These are phyloP conservation scores for Nomia melanderi DNA, from an alignment of 1,140 invertebrate genomes.

Conservation along the genomic window DNA sequence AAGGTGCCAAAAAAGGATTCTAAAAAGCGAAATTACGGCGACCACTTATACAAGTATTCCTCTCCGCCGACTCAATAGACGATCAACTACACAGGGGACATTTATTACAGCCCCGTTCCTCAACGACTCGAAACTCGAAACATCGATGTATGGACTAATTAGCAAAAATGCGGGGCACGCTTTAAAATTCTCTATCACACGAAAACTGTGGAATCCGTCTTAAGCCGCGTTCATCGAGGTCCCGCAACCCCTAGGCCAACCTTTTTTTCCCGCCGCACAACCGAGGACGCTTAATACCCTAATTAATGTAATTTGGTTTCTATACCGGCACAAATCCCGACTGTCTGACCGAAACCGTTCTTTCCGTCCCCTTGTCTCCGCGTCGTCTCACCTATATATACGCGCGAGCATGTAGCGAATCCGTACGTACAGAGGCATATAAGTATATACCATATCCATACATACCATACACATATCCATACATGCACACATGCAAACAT, in stretches of 20 bases:
- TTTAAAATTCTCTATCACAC: slow-evolving; percentile 60
- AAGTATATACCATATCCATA: too few relatives aligned
- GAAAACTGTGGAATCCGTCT: slow-evolving; percentile 65
- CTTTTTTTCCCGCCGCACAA: slow-evolving; percentile 51
- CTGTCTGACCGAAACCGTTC: slow-evolving; percentile 30
- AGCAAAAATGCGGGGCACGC: slow-evolving; percentile 37
- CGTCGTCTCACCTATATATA: slow-evolving; percentile 30
- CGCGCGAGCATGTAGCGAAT: too few relatives aligned
- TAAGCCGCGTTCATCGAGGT: slow-evolving; percentile 58
- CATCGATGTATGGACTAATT: slow-evolving; percentile 36
- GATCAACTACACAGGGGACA: slow-evolving; percentile 19
- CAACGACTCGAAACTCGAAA: neutral
- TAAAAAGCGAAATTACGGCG: too few relatives aligned
- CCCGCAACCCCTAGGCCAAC: neutral
- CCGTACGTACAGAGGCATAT: too few relatives aligned
- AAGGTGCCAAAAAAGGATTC: too few relatives aligned
- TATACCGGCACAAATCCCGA: slow-evolving; percentile 58
- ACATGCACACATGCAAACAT: too few relatives aligned
- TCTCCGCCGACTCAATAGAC: neutral
- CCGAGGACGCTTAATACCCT: slow-evolving; percentile 66
- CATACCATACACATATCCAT: too few relatives aligned
- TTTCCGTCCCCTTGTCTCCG: slow-evolving; percentile 1
- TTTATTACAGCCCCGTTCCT: slow-evolving; percentile 1
- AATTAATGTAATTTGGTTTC: slow-evolving; percentile 74
- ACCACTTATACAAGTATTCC: too few relatives aligned